phyloP scores from a whole-genome alignment of 2,888 invertebrate species.

The Morinoia aosen region DNA sequence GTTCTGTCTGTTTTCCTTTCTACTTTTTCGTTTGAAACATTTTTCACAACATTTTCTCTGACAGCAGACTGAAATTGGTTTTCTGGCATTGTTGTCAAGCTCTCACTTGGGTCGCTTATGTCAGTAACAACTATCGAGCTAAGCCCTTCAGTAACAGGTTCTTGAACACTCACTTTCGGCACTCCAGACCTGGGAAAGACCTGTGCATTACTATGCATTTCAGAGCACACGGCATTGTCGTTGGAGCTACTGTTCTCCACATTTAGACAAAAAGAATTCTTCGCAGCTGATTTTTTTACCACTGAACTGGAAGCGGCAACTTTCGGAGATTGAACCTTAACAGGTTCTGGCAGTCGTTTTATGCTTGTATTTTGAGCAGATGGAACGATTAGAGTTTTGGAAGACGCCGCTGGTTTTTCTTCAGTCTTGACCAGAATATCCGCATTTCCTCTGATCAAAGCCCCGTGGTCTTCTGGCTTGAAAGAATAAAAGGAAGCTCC shows the following conservation, averaged over 20 bases:
- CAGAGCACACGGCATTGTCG: not conserved
- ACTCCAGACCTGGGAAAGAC: not conserved
- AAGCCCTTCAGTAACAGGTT: not conserved
- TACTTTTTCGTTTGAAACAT: not conserved
- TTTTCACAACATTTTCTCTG: not conserved
- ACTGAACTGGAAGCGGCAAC: not conserved
- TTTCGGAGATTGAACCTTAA: not conserved
- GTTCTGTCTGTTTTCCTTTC: not conserved
- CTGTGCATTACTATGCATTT: not conserved
- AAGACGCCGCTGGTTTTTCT: not conserved
- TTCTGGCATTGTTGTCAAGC: not conserved
- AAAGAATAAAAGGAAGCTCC: constrained; percentile 44
- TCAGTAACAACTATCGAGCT: not conserved
- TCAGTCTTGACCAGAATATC: not conserved
- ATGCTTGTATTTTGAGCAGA: not conserved
- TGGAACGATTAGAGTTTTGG: constrained; percentile 22
- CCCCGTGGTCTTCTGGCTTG: constrained; percentile 19
- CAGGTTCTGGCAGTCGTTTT: not conserved
- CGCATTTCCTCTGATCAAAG: constrained; percentile 12
- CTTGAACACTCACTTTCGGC: not conserved
- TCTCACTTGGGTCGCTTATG: not conserved
- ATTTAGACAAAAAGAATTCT: not conserved
- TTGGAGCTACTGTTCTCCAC: not conserved
- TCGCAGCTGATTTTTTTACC: not conserved
- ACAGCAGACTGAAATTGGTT: not conserved